Evolutionary conservation across 2,113 vertebrate species (phyloP).

Genomic region (Antennarius striatus): DNA sequence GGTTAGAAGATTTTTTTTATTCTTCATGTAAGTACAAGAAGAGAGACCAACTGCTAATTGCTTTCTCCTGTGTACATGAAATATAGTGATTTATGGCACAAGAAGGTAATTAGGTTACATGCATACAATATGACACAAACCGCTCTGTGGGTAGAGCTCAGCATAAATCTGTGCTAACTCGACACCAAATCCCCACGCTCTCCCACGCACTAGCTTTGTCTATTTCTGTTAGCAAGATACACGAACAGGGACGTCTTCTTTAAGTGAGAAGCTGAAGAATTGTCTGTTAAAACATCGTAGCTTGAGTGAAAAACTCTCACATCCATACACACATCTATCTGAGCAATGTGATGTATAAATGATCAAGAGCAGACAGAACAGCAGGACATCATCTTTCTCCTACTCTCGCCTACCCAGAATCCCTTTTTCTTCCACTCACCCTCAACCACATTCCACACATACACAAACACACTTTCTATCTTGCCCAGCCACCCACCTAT

Average conservation of each 20-base stretch:
- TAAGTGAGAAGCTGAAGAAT: constrained; percentile 58
- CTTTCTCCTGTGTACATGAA: constrained; percentile 5
- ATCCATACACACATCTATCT: constrained; percentile 4
- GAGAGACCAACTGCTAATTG: too few species aligned
- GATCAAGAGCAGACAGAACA: constrained; percentile 64
- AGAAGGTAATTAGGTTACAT: constrained; percentile 60
- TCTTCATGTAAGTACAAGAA: too few species aligned
- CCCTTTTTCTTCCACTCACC: constrained; percentile 16
- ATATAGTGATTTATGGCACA: constrained; percentile 55
- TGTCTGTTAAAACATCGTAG: too few species aligned
- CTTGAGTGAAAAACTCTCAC: constrained; percentile 22
- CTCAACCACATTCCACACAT: not conserved
- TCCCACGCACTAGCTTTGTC: constrained; percentile 27
- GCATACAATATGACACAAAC: constrained; percentile 38
- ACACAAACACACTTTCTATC: not conserved
- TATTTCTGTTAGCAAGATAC: constrained; percentile 15
- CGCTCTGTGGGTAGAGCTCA: constrained; percentile 17
- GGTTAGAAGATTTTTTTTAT: too few species aligned
- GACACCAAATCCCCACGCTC: constrained; percentile 34
- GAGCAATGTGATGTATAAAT: constrained; percentile 71
- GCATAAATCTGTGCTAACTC: constrained; percentile 29
- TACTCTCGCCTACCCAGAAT: constrained; percentile 44
- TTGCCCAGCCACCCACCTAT: constrained; percentile 40
- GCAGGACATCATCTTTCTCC: constrained; percentile 58
- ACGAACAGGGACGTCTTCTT: constrained; percentile 42